phyloP scores from a whole-genome alignment of 92 coral and sea anemone genomes.

The Bergia puertoricense region DNA sequence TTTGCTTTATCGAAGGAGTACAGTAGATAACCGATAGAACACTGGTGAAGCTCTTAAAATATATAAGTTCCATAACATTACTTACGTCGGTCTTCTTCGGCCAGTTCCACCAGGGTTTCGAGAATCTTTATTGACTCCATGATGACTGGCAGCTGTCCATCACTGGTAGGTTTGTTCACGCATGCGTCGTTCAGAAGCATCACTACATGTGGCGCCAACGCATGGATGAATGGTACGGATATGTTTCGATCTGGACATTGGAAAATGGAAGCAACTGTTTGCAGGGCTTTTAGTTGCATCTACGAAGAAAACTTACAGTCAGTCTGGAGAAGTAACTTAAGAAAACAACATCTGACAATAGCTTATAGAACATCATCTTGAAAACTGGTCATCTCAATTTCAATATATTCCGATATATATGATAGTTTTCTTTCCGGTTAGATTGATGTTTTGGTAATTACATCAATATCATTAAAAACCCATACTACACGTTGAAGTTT shows the following conservation, averaged over 20 bases:
- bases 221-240: conserved; percentile 82
- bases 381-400: background rate
- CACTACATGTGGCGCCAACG: conserved; percentile 90
- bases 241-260: conserved; percentile 81
- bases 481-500: too few relatives aligned
- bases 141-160: conserved; percentile 74
- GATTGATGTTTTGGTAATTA: too few relatives aligned
- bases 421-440: too few relatives aligned
- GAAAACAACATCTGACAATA: background rate
- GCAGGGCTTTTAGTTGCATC: conserved; percentile 89
- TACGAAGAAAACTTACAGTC: conserved; percentile 10
- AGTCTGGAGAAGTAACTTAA: background rate
- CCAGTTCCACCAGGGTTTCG: conserved; percentile 76
- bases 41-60: background rate
- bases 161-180: conserved; percentile 76
- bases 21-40: background rate
- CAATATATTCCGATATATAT: too few relatives aligned
- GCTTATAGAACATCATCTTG: too few relatives aligned
- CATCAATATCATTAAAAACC: too few relatives aligned
- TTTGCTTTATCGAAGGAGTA: background rate
- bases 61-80: background rate
- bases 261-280: conserved; percentile 86
- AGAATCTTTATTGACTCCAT: conserved; percentile 84
- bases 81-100: conserved; percentile 91
- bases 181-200: conserved; percentile 83